Percentiles rank a stretch among this genome's conserved stretches.
Evolutionary conservation across 2,797 vertebrate genomes (phyloP).

Genomic region (Sibirionetta formosa): DNA sequence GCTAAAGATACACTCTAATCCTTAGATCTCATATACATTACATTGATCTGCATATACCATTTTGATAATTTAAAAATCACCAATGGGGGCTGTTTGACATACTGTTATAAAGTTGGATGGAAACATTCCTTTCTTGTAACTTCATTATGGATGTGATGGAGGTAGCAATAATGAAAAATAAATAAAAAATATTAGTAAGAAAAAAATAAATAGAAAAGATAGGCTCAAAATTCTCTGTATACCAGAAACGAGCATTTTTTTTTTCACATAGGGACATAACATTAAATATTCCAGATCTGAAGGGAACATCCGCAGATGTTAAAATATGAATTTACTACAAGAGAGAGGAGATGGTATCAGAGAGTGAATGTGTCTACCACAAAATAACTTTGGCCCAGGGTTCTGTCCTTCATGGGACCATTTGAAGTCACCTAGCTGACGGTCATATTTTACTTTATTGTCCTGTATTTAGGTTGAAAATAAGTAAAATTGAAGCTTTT

Average conservation of each 20-base stretch:
- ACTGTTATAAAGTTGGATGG: neutral
- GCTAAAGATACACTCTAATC: neutral
- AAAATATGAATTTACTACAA: neutral
- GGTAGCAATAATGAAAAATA: neutral
- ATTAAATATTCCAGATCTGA: neutral
- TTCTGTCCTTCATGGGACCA: neutral
- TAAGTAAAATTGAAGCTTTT: neutral
- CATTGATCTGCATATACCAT: accelerated
- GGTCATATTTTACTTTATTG: neutral
- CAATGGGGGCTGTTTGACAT: neutral
- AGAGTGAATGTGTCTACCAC: neutral
- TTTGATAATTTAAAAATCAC: neutral
- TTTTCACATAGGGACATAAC: neutral
- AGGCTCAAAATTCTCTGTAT: neutral
- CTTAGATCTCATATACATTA: neutral
- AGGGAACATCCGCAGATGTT: neutral
- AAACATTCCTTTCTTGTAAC: neutral
- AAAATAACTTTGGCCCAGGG: neutral
- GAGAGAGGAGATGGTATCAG: neutral
- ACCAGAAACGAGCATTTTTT: neutral
- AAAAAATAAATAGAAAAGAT: neutral
- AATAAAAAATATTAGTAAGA: neutral
- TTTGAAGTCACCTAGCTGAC: neutral
- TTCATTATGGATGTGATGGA: neutral
- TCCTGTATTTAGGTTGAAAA: neutral